Evolutionary conservation across 1,140 invertebrate species (phyloP).

Genomic region (Drosophila subobscura): DNA sequence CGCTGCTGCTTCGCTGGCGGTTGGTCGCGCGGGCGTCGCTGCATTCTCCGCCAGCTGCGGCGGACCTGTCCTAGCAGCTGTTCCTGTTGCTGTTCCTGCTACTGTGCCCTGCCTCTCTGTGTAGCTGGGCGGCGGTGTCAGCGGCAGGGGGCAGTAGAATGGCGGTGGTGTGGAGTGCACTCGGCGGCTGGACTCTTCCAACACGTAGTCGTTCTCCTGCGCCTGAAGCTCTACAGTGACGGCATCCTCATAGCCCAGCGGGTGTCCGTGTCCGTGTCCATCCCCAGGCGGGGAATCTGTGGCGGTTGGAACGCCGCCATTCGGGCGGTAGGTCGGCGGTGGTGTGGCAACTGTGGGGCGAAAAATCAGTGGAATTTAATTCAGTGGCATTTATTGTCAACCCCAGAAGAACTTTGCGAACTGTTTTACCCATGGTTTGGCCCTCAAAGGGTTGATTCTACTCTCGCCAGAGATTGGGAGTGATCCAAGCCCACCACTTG

Average conservation of each 20-base stretch:
- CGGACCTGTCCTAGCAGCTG: neutral
- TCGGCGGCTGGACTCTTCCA: slow-evolving; percentile 37
- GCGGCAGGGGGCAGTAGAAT: slow-evolving; percentile 55
- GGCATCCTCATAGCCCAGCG: slow-evolving; percentile 22
- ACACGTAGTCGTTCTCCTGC: slow-evolving; percentile 63
- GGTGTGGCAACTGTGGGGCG: slow-evolving; percentile 11
- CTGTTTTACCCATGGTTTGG: too few relatives aligned
- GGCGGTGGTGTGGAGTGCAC: slow-evolving; percentile 57
- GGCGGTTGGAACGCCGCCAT: slow-evolving; percentile 25
- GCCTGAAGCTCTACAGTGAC: slow-evolving; percentile 48
- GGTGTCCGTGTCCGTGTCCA: slow-evolving; percentile 1
- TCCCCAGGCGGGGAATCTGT: slow-evolving; percentile 13
- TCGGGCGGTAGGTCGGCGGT: slow-evolving; percentile 46
- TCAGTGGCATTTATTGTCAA: neutral
- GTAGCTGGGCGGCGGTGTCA: slow-evolving; percentile 75
- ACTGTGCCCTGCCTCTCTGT: slow-evolving; percentile 47
- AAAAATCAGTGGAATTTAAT: neutral
- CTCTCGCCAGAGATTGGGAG: neutral
- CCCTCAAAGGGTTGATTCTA: neutral
- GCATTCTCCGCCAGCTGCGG: slow-evolving; percentile 28
- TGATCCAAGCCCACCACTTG: neutral
- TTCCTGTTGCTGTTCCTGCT: neutral
- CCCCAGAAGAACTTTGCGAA: neutral
- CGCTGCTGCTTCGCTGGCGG: slow-evolving; percentile 36
- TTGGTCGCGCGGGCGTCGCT: slow-evolving; percentile 18